Evolutionary conservation across 2,888 invertebrate species (phyloP).

Genomic region (Acrobasis consociella): DNA sequence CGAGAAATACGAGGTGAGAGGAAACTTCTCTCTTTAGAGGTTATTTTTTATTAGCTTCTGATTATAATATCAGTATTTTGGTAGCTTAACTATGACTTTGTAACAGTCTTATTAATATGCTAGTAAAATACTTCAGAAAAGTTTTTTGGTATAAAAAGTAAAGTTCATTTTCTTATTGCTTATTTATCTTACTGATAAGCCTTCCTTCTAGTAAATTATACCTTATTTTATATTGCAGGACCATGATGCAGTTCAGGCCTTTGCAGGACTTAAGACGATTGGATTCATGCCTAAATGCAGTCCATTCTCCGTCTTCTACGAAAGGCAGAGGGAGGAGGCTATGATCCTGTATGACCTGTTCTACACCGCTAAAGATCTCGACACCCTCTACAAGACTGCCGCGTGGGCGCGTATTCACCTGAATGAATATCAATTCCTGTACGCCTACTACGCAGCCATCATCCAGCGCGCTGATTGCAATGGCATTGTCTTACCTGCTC

Average conservation of each 20-base stretch:
- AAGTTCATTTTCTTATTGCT: no score
- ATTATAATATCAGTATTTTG: no score
- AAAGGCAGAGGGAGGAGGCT: conserved; percentile 72
- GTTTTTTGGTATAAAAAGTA: no score
- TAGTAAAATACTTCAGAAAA: no score
- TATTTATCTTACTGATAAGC: no score
- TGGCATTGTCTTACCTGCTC: conserved; percentile 84
- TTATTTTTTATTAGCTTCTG: no score
- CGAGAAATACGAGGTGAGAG: conserved; percentile 64
- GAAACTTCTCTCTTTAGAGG: no score
- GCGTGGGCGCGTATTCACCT: conserved; percentile 81
- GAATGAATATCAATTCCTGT: conserved; percentile 85
- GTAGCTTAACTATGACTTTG: no score
- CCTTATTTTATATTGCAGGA: conserved; percentile 50
- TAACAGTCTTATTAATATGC: no score
- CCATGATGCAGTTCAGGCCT: conserved; percentile 68
- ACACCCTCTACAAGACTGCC: conserved; percentile 83
- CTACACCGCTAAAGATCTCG: conserved; percentile 83
- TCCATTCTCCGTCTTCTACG: conserved; percentile 77
- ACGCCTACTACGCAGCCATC: conserved; percentile 83
- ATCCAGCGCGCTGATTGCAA: conserved; percentile 82
- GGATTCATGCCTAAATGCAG: conserved; percentile 75
- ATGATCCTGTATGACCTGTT: conserved; percentile 81
- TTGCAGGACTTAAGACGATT: conserved; percentile 61
- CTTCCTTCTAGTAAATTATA: no score